Conservation (phyloP, 2,113 vertebrate genomes). For the Sporophila hypoxantha region DNA sequence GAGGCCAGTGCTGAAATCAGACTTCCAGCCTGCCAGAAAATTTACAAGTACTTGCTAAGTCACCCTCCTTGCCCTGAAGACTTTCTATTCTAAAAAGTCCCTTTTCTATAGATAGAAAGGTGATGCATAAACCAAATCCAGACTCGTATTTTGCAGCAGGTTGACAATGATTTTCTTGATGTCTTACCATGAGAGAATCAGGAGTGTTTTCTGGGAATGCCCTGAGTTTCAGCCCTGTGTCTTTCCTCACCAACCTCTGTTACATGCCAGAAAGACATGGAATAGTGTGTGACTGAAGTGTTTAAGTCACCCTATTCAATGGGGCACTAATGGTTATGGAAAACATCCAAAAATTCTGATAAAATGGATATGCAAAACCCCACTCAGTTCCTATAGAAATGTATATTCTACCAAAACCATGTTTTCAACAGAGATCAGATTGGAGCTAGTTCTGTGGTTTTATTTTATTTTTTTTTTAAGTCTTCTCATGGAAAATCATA, state of each 20-base stretch:
- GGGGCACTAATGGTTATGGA: not conserved
- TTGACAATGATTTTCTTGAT: not conserved
- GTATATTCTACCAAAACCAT: not conserved
- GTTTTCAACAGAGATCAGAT: not conserved
- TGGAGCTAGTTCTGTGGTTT: not conserved
- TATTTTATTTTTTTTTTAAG: not conserved
- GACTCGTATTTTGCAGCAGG: not conserved
- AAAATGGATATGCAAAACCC: not conserved
- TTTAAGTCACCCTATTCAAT: not conserved
- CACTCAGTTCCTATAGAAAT: not conserved
- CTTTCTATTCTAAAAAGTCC: slow-evolving; percentile 16
- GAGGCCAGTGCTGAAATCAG: not conserved
- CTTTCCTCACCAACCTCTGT: not conserved
- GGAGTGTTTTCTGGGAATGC: not conserved
- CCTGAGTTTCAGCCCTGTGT: not conserved
- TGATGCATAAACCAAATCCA: not conserved
- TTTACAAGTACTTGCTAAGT: not conserved
- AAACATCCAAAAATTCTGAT: not conserved
- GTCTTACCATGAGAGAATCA: not conserved
- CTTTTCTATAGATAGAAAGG: not conserved
- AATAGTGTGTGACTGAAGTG: not conserved
- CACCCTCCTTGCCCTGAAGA: not conserved
- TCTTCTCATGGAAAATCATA: not conserved
- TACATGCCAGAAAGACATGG: not conserved
- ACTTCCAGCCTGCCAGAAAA: not conserved